Evolutionary conservation across 2,797 vertebrate species (phyloP).

Genomic region (Tapera naevia): DNA sequence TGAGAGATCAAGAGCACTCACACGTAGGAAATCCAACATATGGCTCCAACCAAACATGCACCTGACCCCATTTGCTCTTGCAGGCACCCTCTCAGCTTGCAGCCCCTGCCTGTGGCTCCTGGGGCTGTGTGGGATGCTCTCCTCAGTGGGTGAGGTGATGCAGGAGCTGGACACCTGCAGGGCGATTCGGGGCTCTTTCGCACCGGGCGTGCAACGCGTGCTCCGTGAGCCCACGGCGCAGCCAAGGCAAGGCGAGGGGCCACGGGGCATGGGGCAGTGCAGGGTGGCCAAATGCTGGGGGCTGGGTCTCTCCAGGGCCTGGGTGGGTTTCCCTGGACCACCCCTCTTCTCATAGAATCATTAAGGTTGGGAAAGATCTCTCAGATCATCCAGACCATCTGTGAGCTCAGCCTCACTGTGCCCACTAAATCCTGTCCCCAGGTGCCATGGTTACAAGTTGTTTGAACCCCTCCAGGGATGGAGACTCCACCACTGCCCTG

Average conservation of each 20-base stretch:
- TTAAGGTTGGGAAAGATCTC: too few species aligned
- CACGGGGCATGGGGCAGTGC: fast-evolving
- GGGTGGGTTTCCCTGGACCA: neutral
- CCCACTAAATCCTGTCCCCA: too few species aligned
- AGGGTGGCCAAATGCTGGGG: neutral
- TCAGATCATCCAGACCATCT: too few species aligned
- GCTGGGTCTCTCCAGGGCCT: neutral
- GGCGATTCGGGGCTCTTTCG: neutral
- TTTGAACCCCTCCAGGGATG: too few species aligned
- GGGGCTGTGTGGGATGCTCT: neutral
- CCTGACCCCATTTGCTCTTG: neutral
- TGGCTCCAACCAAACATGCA: neutral
- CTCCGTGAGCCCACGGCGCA: neutral
- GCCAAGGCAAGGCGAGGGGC: neutral
- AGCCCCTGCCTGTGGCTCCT: neutral
- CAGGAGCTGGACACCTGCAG: neutral
- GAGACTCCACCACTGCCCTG: too few species aligned
- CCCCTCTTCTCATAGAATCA: neutral
- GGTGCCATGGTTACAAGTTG: too few species aligned
- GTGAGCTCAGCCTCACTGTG: too few species aligned
- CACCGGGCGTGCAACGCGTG: fast-evolving
- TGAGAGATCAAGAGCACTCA: neutral
- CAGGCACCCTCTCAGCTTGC: fast-evolving
- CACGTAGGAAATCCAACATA: neutral
- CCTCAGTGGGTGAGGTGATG: fast-evolving